Evolutionary conservation across 1,140 invertebrate species (phyloP).

Genomic region (Temnothorax nylanderi): DNA sequence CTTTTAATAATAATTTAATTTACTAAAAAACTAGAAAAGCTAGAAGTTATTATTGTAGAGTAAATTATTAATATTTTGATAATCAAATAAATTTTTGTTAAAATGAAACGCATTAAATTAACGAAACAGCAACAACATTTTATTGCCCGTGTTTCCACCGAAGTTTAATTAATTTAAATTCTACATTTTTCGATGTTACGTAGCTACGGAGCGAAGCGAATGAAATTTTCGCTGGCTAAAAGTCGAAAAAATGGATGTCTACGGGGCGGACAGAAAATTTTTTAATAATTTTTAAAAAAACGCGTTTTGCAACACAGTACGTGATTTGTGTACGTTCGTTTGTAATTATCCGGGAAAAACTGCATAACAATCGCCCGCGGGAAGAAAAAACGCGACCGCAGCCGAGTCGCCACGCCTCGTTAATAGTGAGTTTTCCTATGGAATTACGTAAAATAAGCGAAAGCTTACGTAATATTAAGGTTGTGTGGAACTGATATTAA

Average conservation of each 20-base stretch:
- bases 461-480: conserved; percentile 83
- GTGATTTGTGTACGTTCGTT: conserved; percentile 30
- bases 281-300: conserved; percentile 42
- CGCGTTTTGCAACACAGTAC: not conserved
- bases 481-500: conserved; percentile 79
- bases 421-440: conserved; percentile 76
- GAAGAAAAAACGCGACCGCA: conserved; percentile 7
- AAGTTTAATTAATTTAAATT: not conserved
- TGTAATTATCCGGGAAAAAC: conserved; percentile 44
- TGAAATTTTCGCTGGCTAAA: conserved; percentile 28
- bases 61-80: not conserved
- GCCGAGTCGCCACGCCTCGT: conserved; percentile 56
- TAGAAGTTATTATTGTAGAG: too few relatives aligned
- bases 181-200: conserved; percentile 22
- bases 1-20: not conserved
- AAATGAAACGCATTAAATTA: conserved; percentile 26
- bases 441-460: conserved; percentile 83
- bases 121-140: not conserved
- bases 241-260: not conserved
- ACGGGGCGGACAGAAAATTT: conserved; percentile 11
- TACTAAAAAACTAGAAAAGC: not conserved
- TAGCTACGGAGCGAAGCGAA: not conserved
- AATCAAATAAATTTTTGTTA: not conserved
- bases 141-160: not conserved
- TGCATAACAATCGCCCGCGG: conserved; percentile 23